Percentiles rank a stretch among this genome's conserved stretches.
Evolutionary conservation across 2,113 vertebrate genomes (phyloP).

Genomic region (Loxodonta africana): DNA sequence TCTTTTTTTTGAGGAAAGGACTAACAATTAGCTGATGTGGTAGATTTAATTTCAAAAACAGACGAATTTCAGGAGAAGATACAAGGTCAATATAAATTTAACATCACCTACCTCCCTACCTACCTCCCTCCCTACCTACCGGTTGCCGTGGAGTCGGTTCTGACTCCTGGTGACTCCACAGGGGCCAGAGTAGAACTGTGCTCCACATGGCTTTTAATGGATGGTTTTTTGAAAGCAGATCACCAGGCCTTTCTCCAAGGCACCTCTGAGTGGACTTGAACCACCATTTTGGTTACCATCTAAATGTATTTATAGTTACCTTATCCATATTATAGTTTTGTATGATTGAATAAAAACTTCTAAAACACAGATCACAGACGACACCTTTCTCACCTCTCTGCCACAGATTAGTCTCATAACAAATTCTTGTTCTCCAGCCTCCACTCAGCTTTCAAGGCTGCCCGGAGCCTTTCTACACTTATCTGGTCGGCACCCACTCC

Average conservation of each 20-base stretch:
- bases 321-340: not conserved
- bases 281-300: not conserved
- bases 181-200: not conserved
- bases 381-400: not conserved
- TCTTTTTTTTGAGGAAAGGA: constrained; percentile 58
- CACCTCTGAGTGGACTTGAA: not conserved
- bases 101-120: not conserved
- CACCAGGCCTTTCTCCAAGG: not conserved
- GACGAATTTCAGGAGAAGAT: constrained; percentile 37
- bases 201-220: not conserved
- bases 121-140: not conserved
- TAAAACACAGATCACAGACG: not conserved
- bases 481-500: not conserved
- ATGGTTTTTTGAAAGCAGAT: not conserved
- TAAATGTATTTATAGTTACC: not conserved
- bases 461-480: not conserved
- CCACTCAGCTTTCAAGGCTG: too few species aligned
- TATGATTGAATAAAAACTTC: constrained; percentile 20
- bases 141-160: not conserved
- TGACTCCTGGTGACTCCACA: not conserved
- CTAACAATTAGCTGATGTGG: not conserved
- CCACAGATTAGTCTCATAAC: not conserved
- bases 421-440: not conserved
- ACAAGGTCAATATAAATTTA: not conserved
- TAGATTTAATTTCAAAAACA: constrained; percentile 43